These are phyloP conservation scores for Chelon auratus DNA, from an alignment of 2,797 vertebrate species.

Conservation along the genomic window DNA sequence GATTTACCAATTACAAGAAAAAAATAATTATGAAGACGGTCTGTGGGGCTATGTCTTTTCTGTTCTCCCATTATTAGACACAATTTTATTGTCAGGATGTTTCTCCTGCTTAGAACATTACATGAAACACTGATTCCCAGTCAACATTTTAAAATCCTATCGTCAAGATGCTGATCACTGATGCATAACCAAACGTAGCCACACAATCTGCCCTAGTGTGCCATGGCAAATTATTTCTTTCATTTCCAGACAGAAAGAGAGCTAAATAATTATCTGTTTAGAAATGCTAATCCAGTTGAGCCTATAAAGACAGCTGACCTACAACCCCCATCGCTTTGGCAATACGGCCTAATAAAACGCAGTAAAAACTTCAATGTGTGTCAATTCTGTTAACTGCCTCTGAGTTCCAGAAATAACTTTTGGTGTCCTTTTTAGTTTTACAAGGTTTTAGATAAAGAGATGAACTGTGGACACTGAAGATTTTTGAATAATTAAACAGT, in stretches of 20 bases:
- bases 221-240: background rate
- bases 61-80: too few relatives aligned
- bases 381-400: slow-evolving; percentile 32
- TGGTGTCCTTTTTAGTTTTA: slow-evolving; percentile 25
- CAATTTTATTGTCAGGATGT: too few relatives aligned
- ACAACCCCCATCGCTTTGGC: slow-evolving; percentile 40
- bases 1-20: background rate
- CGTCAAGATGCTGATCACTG: too few relatives aligned
- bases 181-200: too few relatives aligned
- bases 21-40: background rate
- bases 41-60: background rate
- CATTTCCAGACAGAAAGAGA: background rate
- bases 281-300: slow-evolving; percentile 19
- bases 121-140: background rate
- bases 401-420: slow-evolving; percentile 32
- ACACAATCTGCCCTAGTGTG: too few relatives aligned
- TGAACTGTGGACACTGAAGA: slow-evolving; percentile 12
- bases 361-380: slow-evolving; percentile 49
- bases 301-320: slow-evolving; percentile 53
- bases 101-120: background rate
- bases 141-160: background rate
- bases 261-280: slow-evolving; percentile 14
- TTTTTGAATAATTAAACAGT: slow-evolving; percentile 38
- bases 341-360: slow-evolving; percentile 57
- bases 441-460: slow-evolving; percentile 12